phyloP scores from a whole-genome alignment of 2,888 invertebrate genomes.

The Polietes domitor region DNA sequence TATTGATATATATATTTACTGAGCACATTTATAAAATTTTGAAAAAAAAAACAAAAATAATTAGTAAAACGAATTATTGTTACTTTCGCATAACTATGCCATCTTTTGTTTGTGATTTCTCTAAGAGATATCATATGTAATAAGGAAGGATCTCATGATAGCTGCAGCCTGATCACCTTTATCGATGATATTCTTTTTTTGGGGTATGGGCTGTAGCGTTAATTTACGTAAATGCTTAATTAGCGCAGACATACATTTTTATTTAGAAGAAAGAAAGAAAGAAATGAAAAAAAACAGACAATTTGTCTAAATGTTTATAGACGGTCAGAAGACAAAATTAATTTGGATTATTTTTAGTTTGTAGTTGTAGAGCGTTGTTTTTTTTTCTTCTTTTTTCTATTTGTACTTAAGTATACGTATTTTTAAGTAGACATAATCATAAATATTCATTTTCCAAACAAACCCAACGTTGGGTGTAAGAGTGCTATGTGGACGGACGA shows the following conservation, averaged over 20 bases:
- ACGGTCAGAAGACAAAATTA: slow-evolving; percentile 12
- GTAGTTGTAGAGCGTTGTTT: no score
- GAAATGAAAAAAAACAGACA: slow-evolving; percentile 12
- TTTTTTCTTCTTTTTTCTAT: not conserved
- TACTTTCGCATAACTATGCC: no score
- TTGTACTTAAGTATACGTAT: not conserved
- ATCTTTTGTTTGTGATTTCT: no score
- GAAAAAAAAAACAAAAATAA: no score
- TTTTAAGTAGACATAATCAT: slow-evolving; percentile 43
- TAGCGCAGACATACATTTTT: slow-evolving; percentile 11
- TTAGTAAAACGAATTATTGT: no score
- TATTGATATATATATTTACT: no score
- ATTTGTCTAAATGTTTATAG: slow-evolving; percentile 39
- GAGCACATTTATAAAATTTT: no score
- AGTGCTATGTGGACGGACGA: not conserved
- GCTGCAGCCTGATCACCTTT: no score
- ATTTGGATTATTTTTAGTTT: slow-evolving; percentile 31
- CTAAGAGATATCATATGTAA: no score
- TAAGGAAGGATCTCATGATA: no score
- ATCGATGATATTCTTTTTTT: no score
- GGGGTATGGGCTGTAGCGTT: not conserved
- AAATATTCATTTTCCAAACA: slow-evolving; percentile 44
- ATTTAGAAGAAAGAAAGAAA: not conserved
- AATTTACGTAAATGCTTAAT: slow-evolving; percentile 13
- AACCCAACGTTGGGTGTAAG: not conserved